Percentiles rank a stretch among this genome's conserved stretches.
Evolutionary conservation across 2,888 invertebrate genomes (phyloP).

Genomic region (Drosophila putrida): DNA sequence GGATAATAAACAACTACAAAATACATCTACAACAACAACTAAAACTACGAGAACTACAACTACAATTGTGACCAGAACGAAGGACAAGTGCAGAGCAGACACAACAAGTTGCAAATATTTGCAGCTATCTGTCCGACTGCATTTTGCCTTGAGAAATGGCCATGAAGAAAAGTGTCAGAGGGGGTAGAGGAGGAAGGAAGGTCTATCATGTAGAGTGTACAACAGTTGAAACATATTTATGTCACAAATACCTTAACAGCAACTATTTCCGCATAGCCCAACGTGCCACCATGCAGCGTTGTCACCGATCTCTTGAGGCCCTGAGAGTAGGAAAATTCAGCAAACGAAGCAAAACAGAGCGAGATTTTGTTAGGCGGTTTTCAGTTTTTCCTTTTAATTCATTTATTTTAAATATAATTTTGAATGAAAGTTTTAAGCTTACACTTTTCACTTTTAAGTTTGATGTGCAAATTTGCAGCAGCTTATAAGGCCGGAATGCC

Average conservation of each 20-base stretch:
- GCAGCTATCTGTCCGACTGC: slow-evolving; percentile 53
- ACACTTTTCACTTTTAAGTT: slow-evolving; percentile 42
- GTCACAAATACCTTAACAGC: slow-evolving; percentile 94
- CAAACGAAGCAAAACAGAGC: slow-evolving; percentile 65
- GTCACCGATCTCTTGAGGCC: slow-evolving; percentile 97
- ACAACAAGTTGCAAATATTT: slow-evolving; percentile 77
- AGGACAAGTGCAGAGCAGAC: slow-evolving; percentile 40
- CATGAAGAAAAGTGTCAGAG: slow-evolving; percentile 28
- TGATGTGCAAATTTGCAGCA: slow-evolving; percentile 64
- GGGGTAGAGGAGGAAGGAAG: neutral
- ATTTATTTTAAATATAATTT: slow-evolving; percentile 10
- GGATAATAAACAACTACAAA: slow-evolving; percentile 71
- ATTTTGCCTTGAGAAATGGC: slow-evolving; percentile 65
- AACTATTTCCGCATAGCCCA: slow-evolving; percentile 97
- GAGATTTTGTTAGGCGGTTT: slow-evolving; percentile 21
- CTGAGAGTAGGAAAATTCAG: slow-evolving; percentile 84
- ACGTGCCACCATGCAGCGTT: slow-evolving; percentile 93
- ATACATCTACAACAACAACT: slow-evolving; percentile 19
- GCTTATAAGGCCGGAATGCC: slow-evolving; percentile 24
- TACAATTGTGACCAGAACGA: slow-evolving; percentile 26
- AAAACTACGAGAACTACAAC: slow-evolving; percentile 37
- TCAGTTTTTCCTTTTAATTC: neutral
- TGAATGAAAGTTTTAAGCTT: slow-evolving; percentile 21
- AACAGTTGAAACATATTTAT: slow-evolving; percentile 59
- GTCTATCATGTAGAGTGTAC: slow-evolving; percentile 41